Evolutionary conservation across 2,113 vertebrate genomes (phyloP).

Genomic region (Tachuris rubrigastra): DNA sequence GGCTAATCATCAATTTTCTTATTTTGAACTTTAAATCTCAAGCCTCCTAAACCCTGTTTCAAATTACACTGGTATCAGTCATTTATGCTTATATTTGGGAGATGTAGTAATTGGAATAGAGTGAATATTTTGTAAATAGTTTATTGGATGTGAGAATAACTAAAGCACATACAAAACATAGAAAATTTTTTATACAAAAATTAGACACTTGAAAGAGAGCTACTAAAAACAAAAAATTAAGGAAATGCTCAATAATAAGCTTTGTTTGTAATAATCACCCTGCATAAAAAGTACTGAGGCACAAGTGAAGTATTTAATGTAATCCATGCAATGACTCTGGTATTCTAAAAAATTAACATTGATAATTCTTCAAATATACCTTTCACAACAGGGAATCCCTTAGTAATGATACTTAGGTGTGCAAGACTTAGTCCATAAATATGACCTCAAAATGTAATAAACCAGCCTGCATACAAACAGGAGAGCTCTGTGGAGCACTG

Average conservation of each 20-base stretch:
- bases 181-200: not conserved
- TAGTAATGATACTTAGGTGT: not conserved
- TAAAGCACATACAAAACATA: not conserved
- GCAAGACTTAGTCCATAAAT: not conserved
- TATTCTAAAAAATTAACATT: not conserved
- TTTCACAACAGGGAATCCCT: not conserved
- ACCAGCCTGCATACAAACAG: not conserved
- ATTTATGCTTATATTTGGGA: not conserved
- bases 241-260: accelerated
- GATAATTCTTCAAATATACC: not conserved
- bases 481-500: not conserved
- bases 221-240: not conserved
- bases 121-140: not conserved
- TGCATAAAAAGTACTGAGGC: not conserved
- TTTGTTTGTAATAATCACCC: not conserved
- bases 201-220: not conserved
- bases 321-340: not conserved
- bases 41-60: not conserved
- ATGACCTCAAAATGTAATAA: not conserved
- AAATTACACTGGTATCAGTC: not conserved
- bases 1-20: not conserved
- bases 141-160: not conserved
- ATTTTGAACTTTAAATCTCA: not conserved
- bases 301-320: not conserved
- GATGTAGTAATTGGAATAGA: not conserved